Evolutionary conservation across 2,113 vertebrate genomes (phyloP).

Genomic region (Cheilinus undulatus): DNA sequence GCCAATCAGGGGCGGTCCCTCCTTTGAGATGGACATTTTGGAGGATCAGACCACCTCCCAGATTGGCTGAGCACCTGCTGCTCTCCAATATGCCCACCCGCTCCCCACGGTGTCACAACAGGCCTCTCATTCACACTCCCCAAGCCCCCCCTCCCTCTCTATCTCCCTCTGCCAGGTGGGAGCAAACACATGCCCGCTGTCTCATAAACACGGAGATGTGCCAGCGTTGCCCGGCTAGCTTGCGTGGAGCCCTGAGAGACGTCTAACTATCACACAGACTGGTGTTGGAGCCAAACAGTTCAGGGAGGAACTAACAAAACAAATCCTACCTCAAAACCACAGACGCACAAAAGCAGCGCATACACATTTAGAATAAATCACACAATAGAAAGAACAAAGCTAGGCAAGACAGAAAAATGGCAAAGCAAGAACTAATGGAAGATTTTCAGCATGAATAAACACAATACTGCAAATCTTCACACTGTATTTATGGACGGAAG

Average conservation of each 20-base stretch:
- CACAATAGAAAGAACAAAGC: slow-evolving; percentile 33
- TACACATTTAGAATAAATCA: slow-evolving; percentile 25
- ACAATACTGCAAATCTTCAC: slow-evolving; percentile 28
- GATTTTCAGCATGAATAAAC: slow-evolving; percentile 63
- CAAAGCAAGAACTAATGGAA: slow-evolving; percentile 34
- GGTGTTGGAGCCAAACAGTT: slow-evolving; percentile 41
- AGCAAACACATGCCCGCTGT: slow-evolving; percentile 79
- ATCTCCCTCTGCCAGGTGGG: slow-evolving; percentile 77
- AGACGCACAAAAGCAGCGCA: slow-evolving; percentile 17
- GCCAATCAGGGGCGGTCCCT: slow-evolving; percentile 70
- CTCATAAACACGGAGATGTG: slow-evolving; percentile 66
- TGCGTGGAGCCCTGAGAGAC: slow-evolving; percentile 60
- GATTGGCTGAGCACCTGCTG: slow-evolving; percentile 80
- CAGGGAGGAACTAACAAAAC: slow-evolving; percentile 40
- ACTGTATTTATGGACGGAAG: slow-evolving; percentile 13
- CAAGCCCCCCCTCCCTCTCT: slow-evolving; percentile 30
- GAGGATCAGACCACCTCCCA: slow-evolving; percentile 63
- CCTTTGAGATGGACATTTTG: slow-evolving; percentile 59
- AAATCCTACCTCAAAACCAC: slow-evolving; percentile 50
- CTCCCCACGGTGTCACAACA: slow-evolving; percentile 76
- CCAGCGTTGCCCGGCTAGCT: slow-evolving; percentile 63
- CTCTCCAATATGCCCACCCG: slow-evolving; percentile 83
- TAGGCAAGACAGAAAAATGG: slow-evolving; percentile 11
- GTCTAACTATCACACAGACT: slow-evolving; percentile 54
- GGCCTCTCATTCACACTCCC: slow-evolving; percentile 75